phyloP scores from a whole-genome alignment of 1,140 invertebrate species.

The Bombyx mandarina region DNA sequence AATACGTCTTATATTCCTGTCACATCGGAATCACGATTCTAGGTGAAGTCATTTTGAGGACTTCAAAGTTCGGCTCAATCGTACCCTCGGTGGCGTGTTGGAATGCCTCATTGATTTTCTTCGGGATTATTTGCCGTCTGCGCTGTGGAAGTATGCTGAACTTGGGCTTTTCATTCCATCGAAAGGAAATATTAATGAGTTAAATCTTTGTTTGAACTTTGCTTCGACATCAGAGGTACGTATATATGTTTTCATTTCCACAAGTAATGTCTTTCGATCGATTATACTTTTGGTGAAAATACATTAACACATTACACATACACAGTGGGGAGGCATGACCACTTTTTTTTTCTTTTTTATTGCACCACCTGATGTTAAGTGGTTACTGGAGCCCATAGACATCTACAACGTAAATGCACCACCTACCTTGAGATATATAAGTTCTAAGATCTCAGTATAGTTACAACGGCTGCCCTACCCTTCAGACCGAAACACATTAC shows the following conservation, averaged over 20 bases:
- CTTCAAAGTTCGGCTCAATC: conserved; percentile 30
- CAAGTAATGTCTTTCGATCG: too few species aligned
- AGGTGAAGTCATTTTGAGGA: conserved; percentile 34
- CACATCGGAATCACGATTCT: conserved; percentile 19
- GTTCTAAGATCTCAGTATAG: too few species aligned
- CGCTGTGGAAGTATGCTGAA: conserved; percentile 50
- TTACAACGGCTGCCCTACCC: too few species aligned
- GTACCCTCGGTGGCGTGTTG: conserved; percentile 29
- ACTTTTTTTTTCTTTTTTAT: too few species aligned
- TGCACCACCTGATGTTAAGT: too few species aligned
- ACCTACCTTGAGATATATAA: too few species aligned
- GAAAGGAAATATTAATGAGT: conserved; percentile 51
- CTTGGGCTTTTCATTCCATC: conserved; percentile 34
- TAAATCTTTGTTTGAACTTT: conserved; percentile 28
- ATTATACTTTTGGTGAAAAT: too few species aligned
- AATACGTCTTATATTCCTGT: neutral
- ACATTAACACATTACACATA: too few species aligned
- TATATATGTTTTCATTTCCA: neutral
- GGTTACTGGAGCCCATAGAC: too few species aligned
- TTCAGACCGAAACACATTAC: too few species aligned
- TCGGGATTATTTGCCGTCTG: conserved; percentile 22
- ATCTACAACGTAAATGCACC: too few species aligned
- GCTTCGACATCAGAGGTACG: neutral
- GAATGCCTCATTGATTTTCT: conserved; percentile 47
- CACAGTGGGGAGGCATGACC: too few species aligned